Conservation (phyloP, 2,888 invertebrate genomes). For the Periphyllus acericola region DNA sequence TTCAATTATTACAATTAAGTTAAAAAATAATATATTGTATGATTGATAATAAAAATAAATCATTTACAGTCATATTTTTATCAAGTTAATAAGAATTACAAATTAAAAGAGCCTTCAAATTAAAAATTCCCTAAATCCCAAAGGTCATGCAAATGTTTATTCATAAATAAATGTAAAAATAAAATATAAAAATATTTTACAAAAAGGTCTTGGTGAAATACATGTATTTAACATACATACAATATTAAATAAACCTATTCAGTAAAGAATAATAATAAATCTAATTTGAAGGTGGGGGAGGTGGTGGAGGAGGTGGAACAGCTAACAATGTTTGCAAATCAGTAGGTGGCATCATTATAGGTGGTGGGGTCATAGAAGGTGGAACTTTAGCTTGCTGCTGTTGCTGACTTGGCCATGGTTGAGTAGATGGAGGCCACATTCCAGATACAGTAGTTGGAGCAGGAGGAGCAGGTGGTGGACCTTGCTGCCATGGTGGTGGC, state of each 20-base stretch:
- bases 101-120: conserved; percentile 9
- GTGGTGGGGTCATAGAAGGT: conserved; percentile 19
- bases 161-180: conserved; percentile 26
- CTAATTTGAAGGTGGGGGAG: conserved; percentile 63
- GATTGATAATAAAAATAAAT: not conserved
- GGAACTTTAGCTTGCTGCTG: conserved; percentile 29
- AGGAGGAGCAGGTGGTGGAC: conserved; percentile 64
- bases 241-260: not conserved
- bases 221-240: conserved; percentile 19
- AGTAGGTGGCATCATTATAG: conserved; percentile 63
- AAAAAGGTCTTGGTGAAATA: not conserved
- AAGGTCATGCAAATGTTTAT: conserved; percentile 13
- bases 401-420: conserved; percentile 65
- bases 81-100: conserved; percentile 14
- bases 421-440: conserved; percentile 66
- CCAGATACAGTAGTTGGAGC: conserved; percentile 67
- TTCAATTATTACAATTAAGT: not conserved
- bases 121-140: conserved; percentile 22
- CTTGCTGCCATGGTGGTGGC: conserved; percentile 67
- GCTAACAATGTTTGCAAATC: conserved; percentile 66
- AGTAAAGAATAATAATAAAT: not conserved
- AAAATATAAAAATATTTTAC: conserved; percentile 40
- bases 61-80: conserved; percentile 7
- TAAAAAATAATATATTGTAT: not conserved
- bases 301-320: conserved; percentile 66